Evolutionary conservation across 2,888 invertebrate genomes (phyloP).

Genomic region (Eupithecia insigniata): DNA sequence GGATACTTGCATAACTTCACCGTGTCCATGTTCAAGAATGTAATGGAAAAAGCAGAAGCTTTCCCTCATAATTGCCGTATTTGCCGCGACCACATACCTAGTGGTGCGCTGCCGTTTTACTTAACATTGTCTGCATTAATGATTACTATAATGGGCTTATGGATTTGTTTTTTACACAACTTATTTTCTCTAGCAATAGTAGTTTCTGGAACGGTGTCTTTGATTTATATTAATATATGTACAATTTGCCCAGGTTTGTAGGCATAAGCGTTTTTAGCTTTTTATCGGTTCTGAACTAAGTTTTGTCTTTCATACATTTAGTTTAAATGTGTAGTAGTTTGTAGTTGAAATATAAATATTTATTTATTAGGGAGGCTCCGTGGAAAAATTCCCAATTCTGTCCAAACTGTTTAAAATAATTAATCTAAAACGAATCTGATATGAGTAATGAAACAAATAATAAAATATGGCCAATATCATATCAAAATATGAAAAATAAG

Average conservation of each 20-base stretch:
- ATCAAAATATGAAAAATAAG: too few species aligned
- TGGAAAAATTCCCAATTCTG: too few species aligned
- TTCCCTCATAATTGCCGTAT: neutral
- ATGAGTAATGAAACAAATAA: too few species aligned
- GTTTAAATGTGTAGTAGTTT: neutral
- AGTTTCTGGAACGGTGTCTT: neutral
- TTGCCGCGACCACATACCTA: conserved; percentile 6
- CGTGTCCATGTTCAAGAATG: neutral
- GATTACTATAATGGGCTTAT: neutral
- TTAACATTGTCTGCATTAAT: conserved; percentile 5
- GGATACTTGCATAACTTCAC: neutral
- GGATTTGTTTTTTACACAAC: conserved; percentile 4
- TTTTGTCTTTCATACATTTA: neutral
- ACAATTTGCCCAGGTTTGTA: neutral
- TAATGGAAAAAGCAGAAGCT: conserved; percentile 4
- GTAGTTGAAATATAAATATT: neutral
- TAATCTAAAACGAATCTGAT: too few species aligned
- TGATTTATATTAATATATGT: conserved; percentile 2
- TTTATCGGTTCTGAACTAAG: neutral
- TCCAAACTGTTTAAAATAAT: too few species aligned
- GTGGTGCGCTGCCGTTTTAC: conserved; percentile 3
- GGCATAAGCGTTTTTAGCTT: neutral
- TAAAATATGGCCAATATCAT: too few species aligned
- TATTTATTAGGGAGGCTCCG: too few species aligned
- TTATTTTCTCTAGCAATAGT: conserved; percentile 8